Evolutionary conservation across 2,113 vertebrate species (phyloP), one percentile per base, ranked within the genome.

Genomic region (Erythrolamprus reginae): DNA sequence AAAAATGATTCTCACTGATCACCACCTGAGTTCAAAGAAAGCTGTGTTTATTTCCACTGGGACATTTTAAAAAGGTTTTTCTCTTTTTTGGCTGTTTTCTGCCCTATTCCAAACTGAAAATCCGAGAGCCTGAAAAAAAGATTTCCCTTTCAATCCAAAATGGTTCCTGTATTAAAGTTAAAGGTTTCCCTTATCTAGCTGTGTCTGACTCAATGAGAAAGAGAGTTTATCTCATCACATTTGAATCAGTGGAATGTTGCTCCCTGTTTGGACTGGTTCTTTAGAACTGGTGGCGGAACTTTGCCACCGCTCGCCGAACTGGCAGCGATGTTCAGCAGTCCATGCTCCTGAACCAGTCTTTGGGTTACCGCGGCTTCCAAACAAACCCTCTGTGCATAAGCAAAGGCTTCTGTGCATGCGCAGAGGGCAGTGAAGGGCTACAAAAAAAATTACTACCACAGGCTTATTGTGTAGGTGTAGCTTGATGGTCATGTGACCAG

Each of bases 11-110:
- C 55, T n/a, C 93, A 82, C 28, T 86, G 42, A 90, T 90, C 26
- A 3, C 85, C 51, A 91, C 47, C 47, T 89, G 87, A 51, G 50
- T 13, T 93, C 89, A 88, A 92, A 94, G 91, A 3, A 0, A 7
- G 83, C 10, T 10, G 42, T 6, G 0, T 55, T 1, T 82, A 90
- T 93, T 90, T 86, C 23, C 1, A 55, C 47, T 0, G 0, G 7
- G 15, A 84, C 42, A 28, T 0, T 91, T 87, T 82, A 5, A 28
- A 82, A 77, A 42, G 82, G 3, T 38, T 90, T 88, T 2, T 88
- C n/a, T n/a, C n/a, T n/a, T n/a, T n/a, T n/a, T n/a, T n/a, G n/a
- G 24, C 89, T 1, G 0, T 51, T 86, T 12, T 56, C 47, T 86
- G 91, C 70, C 65, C 33, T 21, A 38, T 90, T 45, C 0, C 5